Percentiles rank a stretch among this genome's conserved stretches.
These are phyloP conservation scores for Colaptes auratus DNA, from an alignment of 2,113 vertebrate genomes.

Conservation along the genomic window DNA sequence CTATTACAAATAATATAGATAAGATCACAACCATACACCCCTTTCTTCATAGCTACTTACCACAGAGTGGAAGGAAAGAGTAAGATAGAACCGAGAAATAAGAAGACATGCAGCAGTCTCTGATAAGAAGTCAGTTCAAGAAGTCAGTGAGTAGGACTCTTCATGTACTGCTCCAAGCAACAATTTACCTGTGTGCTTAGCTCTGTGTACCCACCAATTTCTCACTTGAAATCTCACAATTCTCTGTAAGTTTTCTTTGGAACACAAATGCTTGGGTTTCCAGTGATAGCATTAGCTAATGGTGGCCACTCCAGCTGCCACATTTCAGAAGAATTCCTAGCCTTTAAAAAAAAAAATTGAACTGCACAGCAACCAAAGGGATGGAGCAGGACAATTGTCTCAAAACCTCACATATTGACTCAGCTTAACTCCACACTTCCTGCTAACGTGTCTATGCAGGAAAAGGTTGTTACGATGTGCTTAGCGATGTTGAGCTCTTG, in stretches of 20 bases:
- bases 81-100: background rate
- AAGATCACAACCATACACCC: background rate
- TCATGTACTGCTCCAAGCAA: background rate
- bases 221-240: background rate
- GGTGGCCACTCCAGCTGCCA: background rate
- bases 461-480: background rate
- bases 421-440: background rate
- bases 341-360: background rate
- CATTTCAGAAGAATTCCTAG: background rate
- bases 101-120: background rate
- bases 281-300: fast-evolving
- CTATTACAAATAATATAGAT: background rate
- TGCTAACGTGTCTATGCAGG: background rate
- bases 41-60: background rate
- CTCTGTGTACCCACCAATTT: background rate
- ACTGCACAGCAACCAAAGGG: background rate
- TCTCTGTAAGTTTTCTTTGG: background rate
- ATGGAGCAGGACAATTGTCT: background rate
- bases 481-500: background rate
- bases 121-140: background rate
- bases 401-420: background rate
- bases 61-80: background rate
- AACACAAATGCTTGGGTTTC: background rate
- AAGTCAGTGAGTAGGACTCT: background rate
- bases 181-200: background rate